phyloP scores from a whole-genome alignment of 2,888 invertebrate genomes.

The Synanthedon vespiformis region DNA sequence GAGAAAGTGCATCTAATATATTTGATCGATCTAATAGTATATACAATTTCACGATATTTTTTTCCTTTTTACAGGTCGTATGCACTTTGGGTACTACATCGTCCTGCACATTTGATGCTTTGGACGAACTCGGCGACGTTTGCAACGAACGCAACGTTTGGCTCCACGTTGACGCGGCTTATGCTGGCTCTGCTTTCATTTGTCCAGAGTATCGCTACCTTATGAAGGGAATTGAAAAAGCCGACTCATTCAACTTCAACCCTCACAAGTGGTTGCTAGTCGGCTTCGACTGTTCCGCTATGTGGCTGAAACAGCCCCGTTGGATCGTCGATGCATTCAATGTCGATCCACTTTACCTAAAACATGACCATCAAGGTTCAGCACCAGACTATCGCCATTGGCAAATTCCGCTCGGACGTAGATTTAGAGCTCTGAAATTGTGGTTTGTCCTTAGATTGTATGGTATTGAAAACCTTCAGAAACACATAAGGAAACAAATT shows the following conservation, averaged over 20 bases:
- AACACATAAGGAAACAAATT: conserved; percentile 87
- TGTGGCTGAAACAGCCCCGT: conserved; percentile 94
- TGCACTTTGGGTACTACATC: conserved; percentile 95
- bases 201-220: conserved; percentile 95
- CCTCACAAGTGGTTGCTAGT: conserved; percentile 99
- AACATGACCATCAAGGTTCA: conserved; percentile 91
- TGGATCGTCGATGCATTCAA: conserved; percentile 96
- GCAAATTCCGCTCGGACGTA: conserved; percentile 95
- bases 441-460: conserved; percentile 96
- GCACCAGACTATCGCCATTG: conserved; percentile 96
- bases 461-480: conserved; percentile 89
- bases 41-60: no score
- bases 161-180: conserved; percentile 97
- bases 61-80: conserved; percentile 70
- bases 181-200: conserved; percentile 95
- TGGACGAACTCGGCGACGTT: conserved; percentile 93
- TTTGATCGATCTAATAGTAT: no score
- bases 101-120: conserved; percentile 93
- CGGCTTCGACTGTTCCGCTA: conserved; percentile 98
- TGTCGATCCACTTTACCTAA: conserved; percentile 96
- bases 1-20: no score
- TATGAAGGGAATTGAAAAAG: conserved; percentile 89
- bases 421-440: conserved; percentile 92
- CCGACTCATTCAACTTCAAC: conserved; percentile 98
- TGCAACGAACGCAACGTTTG: conserved; percentile 82